These are phyloP conservation scores for Cataglyphis albicans DNA, from an alignment of 2,888 invertebrate species.

Conservation along the genomic window DNA sequence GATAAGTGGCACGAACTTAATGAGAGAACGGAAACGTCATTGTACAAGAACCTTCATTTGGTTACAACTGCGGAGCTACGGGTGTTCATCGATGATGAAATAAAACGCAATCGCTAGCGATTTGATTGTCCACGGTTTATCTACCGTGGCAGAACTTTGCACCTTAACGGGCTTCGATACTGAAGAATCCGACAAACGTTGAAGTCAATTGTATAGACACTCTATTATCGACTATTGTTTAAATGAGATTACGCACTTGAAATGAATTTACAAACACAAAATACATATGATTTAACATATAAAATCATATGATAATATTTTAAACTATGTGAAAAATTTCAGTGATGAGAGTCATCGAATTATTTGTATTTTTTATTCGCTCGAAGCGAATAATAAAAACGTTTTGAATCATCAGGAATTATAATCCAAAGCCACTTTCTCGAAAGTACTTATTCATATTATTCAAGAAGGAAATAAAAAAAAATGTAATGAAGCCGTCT, in stretches of 20 bases:
- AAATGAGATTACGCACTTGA: not conserved
- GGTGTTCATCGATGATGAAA: constrained; percentile 14
- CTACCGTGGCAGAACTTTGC: constrained; percentile 12
- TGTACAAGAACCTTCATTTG: constrained; percentile 50
- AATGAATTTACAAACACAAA: not conserved
- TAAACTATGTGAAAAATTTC: not conserved
- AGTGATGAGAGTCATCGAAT: constrained; percentile 20
- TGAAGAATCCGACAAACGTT: constrained; percentile 3
- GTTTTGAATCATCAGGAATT: not conserved
- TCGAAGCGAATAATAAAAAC: not conserved
- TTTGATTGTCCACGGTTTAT: constrained; percentile 25
- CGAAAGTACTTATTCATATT: constrained; percentile 19
- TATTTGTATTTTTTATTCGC: too few relatives aligned
- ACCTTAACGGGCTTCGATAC: constrained; percentile 8
- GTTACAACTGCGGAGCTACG: constrained; percentile 7
- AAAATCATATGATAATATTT: constrained; percentile 20
- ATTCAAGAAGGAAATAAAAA: not conserved
- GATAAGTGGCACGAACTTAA: constrained; percentile 50
- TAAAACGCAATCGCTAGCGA: constrained; percentile 33
- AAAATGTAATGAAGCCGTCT: not conserved
- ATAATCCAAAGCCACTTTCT: not conserved
- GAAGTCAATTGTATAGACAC: constrained; percentile 7
- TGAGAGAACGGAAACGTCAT: constrained; percentile 30
- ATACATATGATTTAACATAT: not conserved
- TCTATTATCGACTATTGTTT: constrained; percentile 15